These are phyloP conservation scores for Brachionus paranguensis DNA, from an alignment of 1,140 invertebrate species.

Conservation along the genomic window DNA sequence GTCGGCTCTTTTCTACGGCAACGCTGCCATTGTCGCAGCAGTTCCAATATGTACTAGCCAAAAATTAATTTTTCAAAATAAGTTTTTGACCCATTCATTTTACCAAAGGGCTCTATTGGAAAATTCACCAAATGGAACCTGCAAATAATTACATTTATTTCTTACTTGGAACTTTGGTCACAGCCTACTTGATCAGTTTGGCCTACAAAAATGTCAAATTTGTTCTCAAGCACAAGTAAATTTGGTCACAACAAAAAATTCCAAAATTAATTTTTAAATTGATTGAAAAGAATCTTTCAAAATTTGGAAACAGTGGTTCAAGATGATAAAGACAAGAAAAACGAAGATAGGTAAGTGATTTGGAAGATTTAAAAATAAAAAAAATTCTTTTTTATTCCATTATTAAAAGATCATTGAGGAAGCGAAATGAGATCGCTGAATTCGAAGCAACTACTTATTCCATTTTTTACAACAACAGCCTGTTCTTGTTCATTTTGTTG, in stretches of 20 bases:
- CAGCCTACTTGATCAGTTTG: conserved; percentile 85
- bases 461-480: conserved; percentile 97
- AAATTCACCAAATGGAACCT: conserved; percentile 92
- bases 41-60: conserved; percentile 87
- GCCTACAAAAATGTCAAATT: conserved; percentile 98
- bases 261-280: conserved; percentile 38
- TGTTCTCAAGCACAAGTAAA: conserved; percentile 87
- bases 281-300: conserved; percentile 68
- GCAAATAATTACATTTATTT: conserved; percentile 81
- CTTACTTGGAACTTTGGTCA: conserved; percentile 69
- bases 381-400: neutral
- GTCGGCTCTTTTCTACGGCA: conserved; percentile 91
- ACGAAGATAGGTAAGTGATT: conserved; percentile 12
- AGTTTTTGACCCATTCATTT: neutral
- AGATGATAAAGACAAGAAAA: conserved; percentile 69
- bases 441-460: conserved; percentile 97
- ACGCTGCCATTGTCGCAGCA: conserved; percentile 90
- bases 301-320: conserved; percentile 92
- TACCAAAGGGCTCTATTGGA: conserved; percentile 86
- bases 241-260: conserved; percentile 28
- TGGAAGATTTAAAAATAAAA: neutral
- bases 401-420: conserved; percentile 71
- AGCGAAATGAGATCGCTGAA: conserved; percentile 98
- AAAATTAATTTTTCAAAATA: neutral
- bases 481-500: conserved; percentile 90